Conservation (phyloP, 2,888 invertebrate genomes). For the Pyrgus malvae region DNA sequence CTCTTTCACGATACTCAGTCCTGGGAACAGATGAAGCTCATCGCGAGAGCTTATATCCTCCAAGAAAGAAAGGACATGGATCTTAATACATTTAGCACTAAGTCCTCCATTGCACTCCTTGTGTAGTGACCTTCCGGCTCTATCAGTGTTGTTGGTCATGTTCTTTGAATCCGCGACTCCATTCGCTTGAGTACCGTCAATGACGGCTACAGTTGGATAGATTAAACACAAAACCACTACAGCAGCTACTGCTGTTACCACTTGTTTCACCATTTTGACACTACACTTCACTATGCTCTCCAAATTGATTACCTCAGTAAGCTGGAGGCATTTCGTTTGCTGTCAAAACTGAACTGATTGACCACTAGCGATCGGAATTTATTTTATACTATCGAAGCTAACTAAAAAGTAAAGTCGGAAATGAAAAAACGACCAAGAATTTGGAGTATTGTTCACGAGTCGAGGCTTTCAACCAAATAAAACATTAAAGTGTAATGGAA, state of each 20-base stretch:
- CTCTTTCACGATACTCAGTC: conserved; percentile 89
- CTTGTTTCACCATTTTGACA: conserved; percentile 39
- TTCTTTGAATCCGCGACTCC: conserved; percentile 39
- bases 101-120: conserved; percentile 67
- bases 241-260: conserved; percentile 37
- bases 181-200: conserved; percentile 57
- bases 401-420: conserved; percentile 51
- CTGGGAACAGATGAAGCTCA: conserved; percentile 86
- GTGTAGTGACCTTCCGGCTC: conserved; percentile 61
- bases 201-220: conserved; percentile 46
- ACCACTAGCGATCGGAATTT: conserved; percentile 48
- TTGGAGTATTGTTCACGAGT: conserved; percentile 52
- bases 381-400: conserved; percentile 62
- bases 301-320: conserved; percentile 9
- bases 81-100: conserved; percentile 88
- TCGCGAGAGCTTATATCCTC: conserved; percentile 87
- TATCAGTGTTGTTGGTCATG: conserved; percentile 41
- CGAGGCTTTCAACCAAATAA: conserved; percentile 52
- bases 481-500: conserved; percentile 36
- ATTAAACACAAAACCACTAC: conserved; percentile 51
- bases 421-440: conserved; percentile 54
- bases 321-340: conserved; percentile 54
- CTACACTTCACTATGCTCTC: conserved; percentile 21
- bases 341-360: conserved; percentile 56
- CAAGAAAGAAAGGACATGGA: conserved; percentile 89